phyloP scores from a whole-genome alignment of 1,140 invertebrate species.

The Aporrectodea caliginosa region DNA sequence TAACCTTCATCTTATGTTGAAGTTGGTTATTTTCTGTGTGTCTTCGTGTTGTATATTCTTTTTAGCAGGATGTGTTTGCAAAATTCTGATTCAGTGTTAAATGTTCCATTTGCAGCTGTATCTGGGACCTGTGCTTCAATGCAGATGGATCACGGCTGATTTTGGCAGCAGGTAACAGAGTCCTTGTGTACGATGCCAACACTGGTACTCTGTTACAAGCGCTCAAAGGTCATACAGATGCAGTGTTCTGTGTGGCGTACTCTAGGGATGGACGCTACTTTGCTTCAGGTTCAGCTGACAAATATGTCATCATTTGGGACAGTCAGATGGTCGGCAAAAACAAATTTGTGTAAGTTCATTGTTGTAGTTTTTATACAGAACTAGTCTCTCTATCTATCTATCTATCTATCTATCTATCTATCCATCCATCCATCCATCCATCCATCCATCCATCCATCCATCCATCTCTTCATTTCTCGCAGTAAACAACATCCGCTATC shows the following conservation, averaged over 20 bases:
- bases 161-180: constrained; percentile 83
- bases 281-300: constrained; percentile 94
- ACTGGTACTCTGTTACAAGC: constrained; percentile 87
- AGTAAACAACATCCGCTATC: too few relatives aligned
- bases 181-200: constrained; percentile 88
- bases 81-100: not conserved
- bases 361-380: constrained; percentile 18
- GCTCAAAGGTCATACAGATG: constrained; percentile 81
- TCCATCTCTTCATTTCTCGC: too few relatives aligned
- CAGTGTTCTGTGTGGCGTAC: constrained; percentile 88
- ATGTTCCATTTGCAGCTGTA: constrained; percentile 62
- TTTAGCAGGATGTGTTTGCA: too few relatives aligned
- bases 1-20: not conserved
- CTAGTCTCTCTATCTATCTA: too few relatives aligned
- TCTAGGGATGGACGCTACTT: constrained; percentile 92
- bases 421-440: too few relatives aligned
- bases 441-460: too few relatives aligned
- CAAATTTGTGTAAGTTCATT: constrained; percentile 82
- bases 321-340: constrained; percentile 91
- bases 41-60: too few relatives aligned
- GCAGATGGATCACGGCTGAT: constrained; percentile 91
- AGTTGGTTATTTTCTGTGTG: not conserved
- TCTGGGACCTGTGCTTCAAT: constrained; percentile 90
- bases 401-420: too few relatives aligned
- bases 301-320: constrained; percentile 97